phyloP scores from a whole-genome alignment of 2,888 invertebrate species.

The Griposia aprilina region DNA sequence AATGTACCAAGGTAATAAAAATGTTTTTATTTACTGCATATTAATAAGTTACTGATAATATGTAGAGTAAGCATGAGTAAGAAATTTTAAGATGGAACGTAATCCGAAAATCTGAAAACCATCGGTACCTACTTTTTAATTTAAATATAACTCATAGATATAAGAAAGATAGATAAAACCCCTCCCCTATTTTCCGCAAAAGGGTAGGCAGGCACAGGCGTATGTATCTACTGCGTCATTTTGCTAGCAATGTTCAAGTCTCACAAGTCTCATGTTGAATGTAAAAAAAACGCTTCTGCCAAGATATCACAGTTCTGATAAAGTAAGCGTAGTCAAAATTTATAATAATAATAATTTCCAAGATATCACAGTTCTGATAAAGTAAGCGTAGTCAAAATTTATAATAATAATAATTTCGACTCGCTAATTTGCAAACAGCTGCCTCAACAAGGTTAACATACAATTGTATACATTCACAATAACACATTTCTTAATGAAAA shows the following conservation, averaged over 20 bases:
- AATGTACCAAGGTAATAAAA: slow-evolving; percentile 4
- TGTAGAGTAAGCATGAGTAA: background rate
- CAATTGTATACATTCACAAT: slow-evolving; percentile 19
- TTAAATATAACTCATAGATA: too few relatives aligned
- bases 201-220: background rate
- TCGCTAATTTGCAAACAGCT: background rate
- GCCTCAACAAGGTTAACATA: slow-evolving; percentile 15
- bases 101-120: background rate
- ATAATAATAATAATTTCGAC: background rate
- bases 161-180: too few relatives aligned
- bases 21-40: background rate
- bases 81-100: too few relatives aligned
- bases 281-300: too few relatives aligned
- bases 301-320: too few relatives aligned
- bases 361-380: background rate
- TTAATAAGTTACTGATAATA: background rate
- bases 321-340: background rate
- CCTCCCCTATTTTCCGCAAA: too few relatives aligned
- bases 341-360: background rate
- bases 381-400: background rate
- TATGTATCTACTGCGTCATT: background rate
- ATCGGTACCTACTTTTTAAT: background rate
- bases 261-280: too few relatives aligned
- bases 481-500: slow-evolving; percentile 23
- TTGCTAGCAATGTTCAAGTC: background rate